These are phyloP conservation scores for Dicaeum eximium DNA, from an alignment of 2,113 vertebrate genomes.

Conservation along the genomic window DNA sequence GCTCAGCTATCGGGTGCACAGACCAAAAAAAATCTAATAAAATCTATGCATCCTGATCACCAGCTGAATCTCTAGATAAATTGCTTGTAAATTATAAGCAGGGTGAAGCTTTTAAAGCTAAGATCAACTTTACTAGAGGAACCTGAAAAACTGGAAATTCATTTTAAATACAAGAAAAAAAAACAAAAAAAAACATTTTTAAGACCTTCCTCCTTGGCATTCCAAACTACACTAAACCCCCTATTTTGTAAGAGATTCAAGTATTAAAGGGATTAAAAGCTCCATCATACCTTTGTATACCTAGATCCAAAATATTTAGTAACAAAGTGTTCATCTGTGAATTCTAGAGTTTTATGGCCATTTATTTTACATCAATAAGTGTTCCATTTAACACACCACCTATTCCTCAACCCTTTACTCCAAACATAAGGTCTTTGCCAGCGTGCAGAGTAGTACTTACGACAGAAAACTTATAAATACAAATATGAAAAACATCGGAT, in stretches of 20 bases:
- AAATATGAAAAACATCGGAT: background rate
- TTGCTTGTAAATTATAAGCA: background rate
- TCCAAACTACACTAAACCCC: background rate
- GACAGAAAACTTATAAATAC: background rate
- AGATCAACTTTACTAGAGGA: background rate
- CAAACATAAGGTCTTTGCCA: background rate
- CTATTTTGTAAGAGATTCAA: background rate
- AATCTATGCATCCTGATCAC: background rate
- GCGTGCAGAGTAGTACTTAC: background rate
- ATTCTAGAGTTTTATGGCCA: background rate
- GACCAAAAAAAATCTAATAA: background rate
- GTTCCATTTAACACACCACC: background rate
- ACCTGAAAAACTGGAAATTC: background rate
- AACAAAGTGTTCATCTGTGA: background rate
- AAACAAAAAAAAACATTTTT: background rate
- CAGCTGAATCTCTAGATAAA: background rate
- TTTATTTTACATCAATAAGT: background rate
- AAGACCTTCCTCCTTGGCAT: background rate
- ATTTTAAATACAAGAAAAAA: background rate
- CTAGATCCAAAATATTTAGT: background rate
- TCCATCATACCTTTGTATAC: background rate
- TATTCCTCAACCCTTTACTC: background rate
- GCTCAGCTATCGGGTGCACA: rapidly evolving
- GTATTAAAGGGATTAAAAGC: background rate
- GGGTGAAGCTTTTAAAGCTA: background rate